phyloP scores from a whole-genome alignment of 2,113 vertebrate species.

The Gila orcuttii region DNA sequence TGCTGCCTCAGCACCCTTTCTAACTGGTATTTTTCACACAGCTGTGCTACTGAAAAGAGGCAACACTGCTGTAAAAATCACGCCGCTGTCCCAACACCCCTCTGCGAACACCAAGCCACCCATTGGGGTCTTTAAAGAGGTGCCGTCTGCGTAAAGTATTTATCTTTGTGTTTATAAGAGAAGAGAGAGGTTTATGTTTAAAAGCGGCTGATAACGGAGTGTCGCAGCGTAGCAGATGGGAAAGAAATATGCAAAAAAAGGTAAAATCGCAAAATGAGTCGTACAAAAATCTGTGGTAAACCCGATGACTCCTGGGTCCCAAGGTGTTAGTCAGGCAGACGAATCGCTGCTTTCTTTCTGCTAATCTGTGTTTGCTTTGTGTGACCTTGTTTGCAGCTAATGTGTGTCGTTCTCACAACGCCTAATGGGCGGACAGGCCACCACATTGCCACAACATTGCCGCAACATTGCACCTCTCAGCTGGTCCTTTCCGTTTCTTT shows the following conservation, averaged over 20 bases:
- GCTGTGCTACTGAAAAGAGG: constrained; percentile 94
- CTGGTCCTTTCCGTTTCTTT: constrained; percentile 43
- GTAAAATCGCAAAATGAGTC: not conserved
- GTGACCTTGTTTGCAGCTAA: constrained; percentile 81
- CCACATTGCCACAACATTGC: constrained; percentile 41
- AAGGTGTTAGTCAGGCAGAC: constrained; percentile 73
- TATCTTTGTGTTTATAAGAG: constrained; percentile 47
- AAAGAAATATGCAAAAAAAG: constrained; percentile 1
- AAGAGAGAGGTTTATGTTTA: constrained; percentile 48
- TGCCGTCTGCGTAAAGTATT: constrained; percentile 33
- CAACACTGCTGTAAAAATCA: constrained; percentile 87
- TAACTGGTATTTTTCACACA: constrained; percentile 98
- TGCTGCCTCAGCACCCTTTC: constrained; percentile 98
- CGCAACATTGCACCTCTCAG: constrained; percentile 61
- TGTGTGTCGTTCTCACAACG: constrained; percentile 70
- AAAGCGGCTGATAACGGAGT: constrained; percentile 30
- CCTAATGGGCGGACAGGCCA: constrained; percentile 62
- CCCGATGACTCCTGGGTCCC: constrained; percentile 70
- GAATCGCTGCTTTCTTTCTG: constrained; percentile 79
- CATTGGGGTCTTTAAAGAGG: constrained; percentile 51
- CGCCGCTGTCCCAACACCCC: constrained; percentile 79
- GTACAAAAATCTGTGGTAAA: constrained; percentile 62
- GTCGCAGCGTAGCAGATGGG: constrained; percentile 17
- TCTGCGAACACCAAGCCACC: constrained; percentile 60
- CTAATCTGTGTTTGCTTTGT: constrained; percentile 87